These are phyloP conservation scores for Erebia epiphron DNA, from an alignment of 2,888 invertebrate species.

Conservation along the genomic window DNA sequence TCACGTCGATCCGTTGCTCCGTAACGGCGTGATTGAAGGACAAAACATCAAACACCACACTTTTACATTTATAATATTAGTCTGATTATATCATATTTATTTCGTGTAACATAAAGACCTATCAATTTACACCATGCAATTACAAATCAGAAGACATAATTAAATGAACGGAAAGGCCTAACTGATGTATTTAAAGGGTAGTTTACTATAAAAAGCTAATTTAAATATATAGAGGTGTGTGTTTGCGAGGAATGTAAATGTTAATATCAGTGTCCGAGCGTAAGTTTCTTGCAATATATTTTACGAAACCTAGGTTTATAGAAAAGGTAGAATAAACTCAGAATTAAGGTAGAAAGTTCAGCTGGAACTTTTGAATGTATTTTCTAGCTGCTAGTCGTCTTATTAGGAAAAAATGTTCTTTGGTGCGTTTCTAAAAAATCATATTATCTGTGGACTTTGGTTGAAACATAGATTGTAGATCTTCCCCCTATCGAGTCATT, in stretches of 20 bases:
- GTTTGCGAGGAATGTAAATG: neutral
- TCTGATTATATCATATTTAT: too few relatives aligned
- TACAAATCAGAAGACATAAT: neutral
- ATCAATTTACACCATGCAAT: neutral
- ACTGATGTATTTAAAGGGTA: neutral
- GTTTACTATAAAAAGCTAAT: neutral
- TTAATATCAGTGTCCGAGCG: neutral
- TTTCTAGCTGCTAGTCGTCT: slow-evolving; percentile 1
- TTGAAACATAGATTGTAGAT: neutral
- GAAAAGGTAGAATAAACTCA: neutral
- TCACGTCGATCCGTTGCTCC: too few relatives aligned
- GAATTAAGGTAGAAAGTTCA: too few relatives aligned
- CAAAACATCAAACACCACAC: too few relatives aligned
- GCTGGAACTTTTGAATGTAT: neutral
- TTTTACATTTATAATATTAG: too few relatives aligned
- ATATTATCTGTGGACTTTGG: neutral
- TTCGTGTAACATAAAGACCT: too few relatives aligned
- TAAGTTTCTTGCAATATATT: neutral
- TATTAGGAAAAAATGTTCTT: neutral
- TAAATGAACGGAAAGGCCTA: neutral
- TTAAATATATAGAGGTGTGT: neutral
- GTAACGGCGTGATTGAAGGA: too few relatives aligned
- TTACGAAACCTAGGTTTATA: neutral
- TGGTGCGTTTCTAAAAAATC: neutral
- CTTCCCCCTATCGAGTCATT: neutral